These are phyloP conservation scores for Felis catus DNA, from an alignment of 2,113 vertebrate species.

Conservation along the genomic window F.catus_Fca126_mat1.0 CM031412.1:147252001-147252500, in stretches of 20 bases:
- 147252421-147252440: neutral
- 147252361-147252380: neutral
- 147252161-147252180: neutral
- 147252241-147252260: neutral
- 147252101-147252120: neutral
- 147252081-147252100: neutral
- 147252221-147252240: neutral
- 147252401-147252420: neutral
- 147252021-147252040: neutral
- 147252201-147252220: neutral
- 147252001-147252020: neutral
- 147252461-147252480: neutral
- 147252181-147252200: neutral
- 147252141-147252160: neutral
- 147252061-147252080: neutral
- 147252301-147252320: neutral
- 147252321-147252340: neutral
- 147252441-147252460: neutral
- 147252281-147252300: neutral
- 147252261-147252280: neutral
- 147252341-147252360: neutral
- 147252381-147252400: fast-evolving
- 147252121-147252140: neutral
- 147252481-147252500: fast-evolving
- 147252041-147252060: neutral